Evolutionary conservation across 2,113 vertebrate species (phyloP), one percentile per base, ranked within the genome.

Genomic region (Tretioscincus oriximinensis): DNA sequence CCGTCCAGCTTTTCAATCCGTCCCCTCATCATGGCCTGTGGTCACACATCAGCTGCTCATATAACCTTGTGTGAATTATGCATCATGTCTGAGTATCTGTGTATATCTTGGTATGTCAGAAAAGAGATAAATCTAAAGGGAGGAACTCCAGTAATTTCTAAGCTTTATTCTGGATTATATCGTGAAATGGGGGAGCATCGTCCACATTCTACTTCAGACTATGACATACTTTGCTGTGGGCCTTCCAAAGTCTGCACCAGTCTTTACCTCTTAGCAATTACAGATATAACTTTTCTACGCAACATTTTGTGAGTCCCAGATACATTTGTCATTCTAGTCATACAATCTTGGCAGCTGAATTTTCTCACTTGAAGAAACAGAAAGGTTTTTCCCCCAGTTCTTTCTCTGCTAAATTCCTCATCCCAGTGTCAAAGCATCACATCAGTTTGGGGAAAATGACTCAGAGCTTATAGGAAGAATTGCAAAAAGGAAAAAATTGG

Each of bases 291-390:
- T 68, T 47, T 29, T 61, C 4, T 67, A 54, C 76, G 31, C 66
- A 1, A 20, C n/a, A n/a, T 76, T 75, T 85, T 16, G 58, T 81
- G 35, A 3, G 47, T 29, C 5, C 71, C 5, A 54, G 29, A 24
- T 76, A 21, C 12, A 22, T 3, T 60, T 84, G 68, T 29, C 58
- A 31, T 86, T 67, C 21, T 77, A 70, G 75, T 24, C 11, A 5
- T 28, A 54, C 11, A 67, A 82, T 67, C n/a, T 22, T 71, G 10
- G 24, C 7, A 77, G 12, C 18, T 71, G 49, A 0, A 7, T 10
- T 78, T 81, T 85, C 29, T 22, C 85, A 78, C 22, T 47, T 76
- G 63, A 22, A 80, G 73, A 49, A 26, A 68, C 4, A n/a, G 21
- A 41, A 22, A 69, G 81, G 74, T 1, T 70, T 78, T 85, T 7